Conservation (phyloP, 2,113 vertebrate genomes). For the Nerophis ophidion region DNA sequence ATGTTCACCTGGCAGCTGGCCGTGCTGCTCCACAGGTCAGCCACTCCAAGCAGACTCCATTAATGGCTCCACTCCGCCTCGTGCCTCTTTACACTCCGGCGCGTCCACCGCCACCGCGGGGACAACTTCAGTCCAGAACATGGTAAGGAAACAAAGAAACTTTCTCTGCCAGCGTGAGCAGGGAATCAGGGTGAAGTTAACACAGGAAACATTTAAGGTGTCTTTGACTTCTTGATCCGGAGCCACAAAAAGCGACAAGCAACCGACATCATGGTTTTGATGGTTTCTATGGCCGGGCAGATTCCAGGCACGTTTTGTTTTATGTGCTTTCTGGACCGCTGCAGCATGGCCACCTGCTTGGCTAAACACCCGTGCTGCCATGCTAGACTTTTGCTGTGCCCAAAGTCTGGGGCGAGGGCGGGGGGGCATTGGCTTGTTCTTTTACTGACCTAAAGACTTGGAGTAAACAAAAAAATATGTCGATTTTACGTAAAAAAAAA, state of each 20-base stretch:
- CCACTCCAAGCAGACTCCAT: constrained; percentile 61
- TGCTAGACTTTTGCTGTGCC: constrained; percentile 45
- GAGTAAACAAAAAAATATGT: too few relatives aligned
- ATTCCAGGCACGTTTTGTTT: constrained; percentile 64
- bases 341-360: constrained; percentile 70
- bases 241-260: constrained; percentile 54
- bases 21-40: constrained; percentile 63
- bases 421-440: too few relatives aligned
- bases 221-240: constrained; percentile 17
- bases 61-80: constrained; percentile 58
- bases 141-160: constrained; percentile 38
- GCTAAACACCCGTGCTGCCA: constrained; percentile 51
- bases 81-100: constrained; percentile 60
- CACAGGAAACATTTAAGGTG: constrained; percentile 14
- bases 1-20: constrained; percentile 60
- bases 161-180: constrained; percentile 28
- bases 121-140: constrained; percentile 50
- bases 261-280: constrained; percentile 68
- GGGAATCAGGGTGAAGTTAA: constrained; percentile 32
- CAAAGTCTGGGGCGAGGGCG: too few relatives aligned
- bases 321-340: constrained; percentile 64
- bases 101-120: constrained; percentile 44
- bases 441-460: too few relatives aligned
- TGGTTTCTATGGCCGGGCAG: constrained; percentile 72
- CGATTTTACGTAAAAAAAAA: too few relatives aligned